Base-by-base conservation (phyloP, 2,113 vertebrate species). In the Hucho hucho region DNA sequence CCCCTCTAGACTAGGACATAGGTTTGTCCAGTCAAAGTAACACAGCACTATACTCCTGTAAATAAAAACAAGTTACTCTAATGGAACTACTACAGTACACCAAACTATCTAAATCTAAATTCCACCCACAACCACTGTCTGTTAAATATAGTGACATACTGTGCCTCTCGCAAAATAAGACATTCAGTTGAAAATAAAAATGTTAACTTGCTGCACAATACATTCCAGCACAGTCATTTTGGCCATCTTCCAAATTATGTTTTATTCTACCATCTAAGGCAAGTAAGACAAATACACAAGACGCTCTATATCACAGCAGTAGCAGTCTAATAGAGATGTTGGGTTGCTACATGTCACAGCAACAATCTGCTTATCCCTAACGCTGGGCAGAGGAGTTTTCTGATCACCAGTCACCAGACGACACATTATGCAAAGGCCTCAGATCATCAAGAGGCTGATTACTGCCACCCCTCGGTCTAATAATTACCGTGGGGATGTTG, bases 401-500 rank as follows among this genome's bases (percentile, higher is more conserved):
- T 63, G 59, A 49, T 71, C 59, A 29, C 18, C 63, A 66, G 65
- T 69, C 74, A 24, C 6, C 14, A 74, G 43, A 75, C 11, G 0
- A 46, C 25, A 72, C 56, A 16, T 37, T 18, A 53, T 53, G 18
- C 49, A 22, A 69, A 49, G 25, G 3, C 43, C 14, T 64, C 59
- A 24, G 18, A 56, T 25, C 28, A 67, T 72, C 47, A 66, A 66
- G 59, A 47, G 75, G 59, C 64, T 28, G 47, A 75, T 28, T 75
- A 26, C 26, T 43, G 22, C 24, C 22, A 26, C 7, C 59, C 43
- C 69, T 56, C 5, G 67, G 43, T 58, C 58, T 22, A 16, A 66
- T 37, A 69, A 74, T 70, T 77, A 77, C 20, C 72, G 49, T 22
- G 13, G 63, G 69, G 47, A 72, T 32, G 61, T 70, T 26, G 59